These are phyloP conservation scores for Decapterus maruadsi DNA, from an alignment of 2,797 vertebrate genomes.

Conservation along the genomic window DNA sequence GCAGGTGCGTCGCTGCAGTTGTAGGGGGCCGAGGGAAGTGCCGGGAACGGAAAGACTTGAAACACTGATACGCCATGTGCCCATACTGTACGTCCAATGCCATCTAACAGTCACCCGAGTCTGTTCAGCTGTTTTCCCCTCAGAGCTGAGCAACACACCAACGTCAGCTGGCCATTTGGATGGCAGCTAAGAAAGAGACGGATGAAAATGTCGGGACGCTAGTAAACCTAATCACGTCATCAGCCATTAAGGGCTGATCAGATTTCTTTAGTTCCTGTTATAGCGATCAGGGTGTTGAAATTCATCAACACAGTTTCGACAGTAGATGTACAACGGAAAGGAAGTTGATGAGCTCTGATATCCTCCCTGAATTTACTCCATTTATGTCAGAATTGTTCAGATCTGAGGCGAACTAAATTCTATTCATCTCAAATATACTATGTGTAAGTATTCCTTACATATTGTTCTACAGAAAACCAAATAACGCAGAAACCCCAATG, in stretches of 20 bases:
- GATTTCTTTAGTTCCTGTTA: background rate
- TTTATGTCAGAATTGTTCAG: background rate
- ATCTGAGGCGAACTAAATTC: background rate
- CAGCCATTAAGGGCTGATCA: background rate
- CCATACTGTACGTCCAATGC: constrained; percentile 12
- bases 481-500: too few species aligned
- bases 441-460: background rate
- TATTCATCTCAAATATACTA: background rate
- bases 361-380: background rate
- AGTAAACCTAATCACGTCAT: background rate
- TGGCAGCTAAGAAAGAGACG: background rate
- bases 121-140: constrained; percentile 46
- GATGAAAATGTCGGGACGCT: background rate
- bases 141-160: constrained; percentile 12
- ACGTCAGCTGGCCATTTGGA: background rate
- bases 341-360: background rate
- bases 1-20: constrained; percentile 61
- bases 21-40: constrained; percentile 20
- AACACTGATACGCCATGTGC: constrained; percentile 44
- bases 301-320: background rate
- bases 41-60: constrained; percentile 13
- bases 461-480: too few species aligned
- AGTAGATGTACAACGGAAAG: background rate
- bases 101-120: constrained; percentile 39
- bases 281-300: background rate